These are phyloP conservation scores for Mantis religiosa DNA, from an alignment of 2,888 invertebrate species.

Conservation along the genomic window DNA sequence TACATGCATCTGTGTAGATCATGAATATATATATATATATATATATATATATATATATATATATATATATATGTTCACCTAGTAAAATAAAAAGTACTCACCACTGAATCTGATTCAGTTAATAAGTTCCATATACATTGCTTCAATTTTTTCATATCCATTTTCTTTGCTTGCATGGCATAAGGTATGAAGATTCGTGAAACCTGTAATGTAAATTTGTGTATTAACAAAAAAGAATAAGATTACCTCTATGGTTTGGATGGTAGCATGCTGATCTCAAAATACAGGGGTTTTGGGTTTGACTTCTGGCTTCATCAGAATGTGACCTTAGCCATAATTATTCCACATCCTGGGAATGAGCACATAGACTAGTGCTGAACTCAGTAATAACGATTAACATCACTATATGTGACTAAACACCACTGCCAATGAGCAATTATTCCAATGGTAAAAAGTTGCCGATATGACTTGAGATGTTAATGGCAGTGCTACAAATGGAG, in stretches of 20 bases:
- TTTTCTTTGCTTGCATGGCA: conserved; percentile 77
- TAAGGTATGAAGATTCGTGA: conserved; percentile 72
- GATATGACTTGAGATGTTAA: no score
- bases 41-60: no score
- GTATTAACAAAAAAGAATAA: neutral
- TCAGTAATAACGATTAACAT: no score
- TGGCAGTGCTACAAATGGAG: no score
- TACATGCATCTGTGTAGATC: no score
- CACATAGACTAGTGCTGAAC: no score
- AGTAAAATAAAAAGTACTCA: neutral
- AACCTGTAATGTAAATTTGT: conserved; percentile 48
- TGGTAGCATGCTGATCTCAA: neutral
- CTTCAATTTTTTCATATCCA: conserved; percentile 82
- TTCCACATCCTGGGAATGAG: no score
- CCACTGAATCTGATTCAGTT: conserved; percentile 34
- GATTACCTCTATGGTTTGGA: conserved; percentile 4
- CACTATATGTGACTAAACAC: no score
- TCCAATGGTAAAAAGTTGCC: no score
- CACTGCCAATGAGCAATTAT: no score
- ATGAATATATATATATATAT: neutral
- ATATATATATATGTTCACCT: neutral
- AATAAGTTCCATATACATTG: conserved; percentile 67
- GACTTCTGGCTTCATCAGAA: no score
- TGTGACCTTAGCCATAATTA: no score
- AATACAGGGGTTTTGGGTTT: neutral